Evolutionary conservation across 1,140 invertebrate genomes (phyloP).

Genomic region (Cyclina sinensis): DNA sequence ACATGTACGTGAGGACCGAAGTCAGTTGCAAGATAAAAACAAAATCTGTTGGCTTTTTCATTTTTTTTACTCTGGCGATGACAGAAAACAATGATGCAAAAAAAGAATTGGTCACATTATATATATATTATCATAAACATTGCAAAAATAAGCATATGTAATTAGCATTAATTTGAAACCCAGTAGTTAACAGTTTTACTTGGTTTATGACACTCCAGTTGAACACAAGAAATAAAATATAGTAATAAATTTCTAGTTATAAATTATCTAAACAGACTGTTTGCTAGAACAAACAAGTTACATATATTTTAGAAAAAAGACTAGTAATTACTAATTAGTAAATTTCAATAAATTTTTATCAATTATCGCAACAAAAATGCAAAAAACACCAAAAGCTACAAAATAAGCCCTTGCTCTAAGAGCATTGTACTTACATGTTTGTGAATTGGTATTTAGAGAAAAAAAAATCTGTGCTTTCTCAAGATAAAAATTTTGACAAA

Average conservation of each 20-base stretch:
- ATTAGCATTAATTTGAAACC: not conserved
- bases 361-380: not conserved
- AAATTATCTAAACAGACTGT: no score
- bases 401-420: no score
- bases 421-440: not conserved
- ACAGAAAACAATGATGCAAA: slow-evolving; percentile 68
- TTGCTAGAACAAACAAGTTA: no score
- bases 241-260: no score
- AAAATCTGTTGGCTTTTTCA: slow-evolving; percentile 38
- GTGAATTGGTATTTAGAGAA: no score
- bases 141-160: slow-evolving; percentile 52
- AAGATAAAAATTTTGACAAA: no score
- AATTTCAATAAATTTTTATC: no score
- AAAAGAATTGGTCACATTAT: slow-evolving; percentile 54
- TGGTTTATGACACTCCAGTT: not conserved
- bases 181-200: not conserved
- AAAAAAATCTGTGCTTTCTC: no score
- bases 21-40: no score
- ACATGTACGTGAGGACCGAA: no score
- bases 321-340: no score
- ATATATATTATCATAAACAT: slow-evolving; percentile 52
- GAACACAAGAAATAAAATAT: not conserved
- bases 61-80: slow-evolving; percentile 62
- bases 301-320: no score
- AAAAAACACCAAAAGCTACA: not conserved